Base-by-base conservation (phyloP, 2,797 vertebrate genomes). In the Acanthurus lineatus region DNA sequence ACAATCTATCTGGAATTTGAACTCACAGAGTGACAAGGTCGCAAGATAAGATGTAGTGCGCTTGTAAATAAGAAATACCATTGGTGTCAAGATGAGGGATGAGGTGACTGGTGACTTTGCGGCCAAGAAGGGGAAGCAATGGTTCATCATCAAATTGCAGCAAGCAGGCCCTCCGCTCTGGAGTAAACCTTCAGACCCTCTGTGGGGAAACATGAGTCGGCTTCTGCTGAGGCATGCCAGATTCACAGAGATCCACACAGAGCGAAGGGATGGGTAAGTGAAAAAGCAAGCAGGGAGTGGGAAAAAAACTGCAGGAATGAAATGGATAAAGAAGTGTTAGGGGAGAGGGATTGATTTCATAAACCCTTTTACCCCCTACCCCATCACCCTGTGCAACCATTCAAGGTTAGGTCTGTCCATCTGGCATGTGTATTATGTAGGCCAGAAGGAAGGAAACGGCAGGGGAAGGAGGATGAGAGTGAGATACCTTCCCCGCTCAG, bases 1-100 rank as follows among this genome's bases (percentile, higher is more conserved):
- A 78, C 77, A 90, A 82, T 90, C 85, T 79, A 91, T 90, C 79
- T 82, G 92, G 91, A 94, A 94, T 93, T 88, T 91, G 85, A 93
- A 91, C 83, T 88, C 76, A 63, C n/a, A 28, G 72, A 73, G 76
- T 90, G 86, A 91, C 87, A 91, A 86, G 89, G 91, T 92, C 82
- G 1, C 57, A 17, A 90, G 89, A 91, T 86, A 89, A 90, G 87
- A 92, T 86, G 86, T 79, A 88, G 80, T 82, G 85, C 51, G 69
- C 81, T 87, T 92, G 81, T 82, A 77, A 90, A 94, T 86, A 86
- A 84, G 83, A 89, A 90, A 92, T 88, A 85, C 86, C 80, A 83
- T 68, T 87, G 81, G 86, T 91, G 69, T 89, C 83, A 66, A 84
- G 77, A 87, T 92, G 89, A 90, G 85, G 80, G 77, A 90, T 85